Base-by-base conservation (phyloP, 1,140 invertebrate species). In the Wasmannia auropunctata region DNA sequence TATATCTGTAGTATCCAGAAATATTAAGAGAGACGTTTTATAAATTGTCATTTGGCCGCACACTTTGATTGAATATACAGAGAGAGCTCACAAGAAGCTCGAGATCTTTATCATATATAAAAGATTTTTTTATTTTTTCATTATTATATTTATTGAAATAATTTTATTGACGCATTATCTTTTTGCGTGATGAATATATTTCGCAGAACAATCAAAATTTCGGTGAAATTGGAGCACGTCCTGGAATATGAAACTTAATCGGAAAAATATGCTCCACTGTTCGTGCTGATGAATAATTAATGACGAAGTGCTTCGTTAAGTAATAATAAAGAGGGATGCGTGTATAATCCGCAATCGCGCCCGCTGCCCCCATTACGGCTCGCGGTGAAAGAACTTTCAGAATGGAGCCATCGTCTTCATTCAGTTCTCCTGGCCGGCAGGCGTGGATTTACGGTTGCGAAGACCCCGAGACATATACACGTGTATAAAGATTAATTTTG, bases 281-380 rank as follows among this genome's bases (percentile, higher is more conserved):
- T 79, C 16, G 51, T 31, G 65, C 25, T 58, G 54, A 72, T 83
- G 67, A 83, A 83, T 83, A 74, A 83, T 83, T 83, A 72, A 83
- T 83, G 40, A 25, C 14, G 19, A 28, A 83, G 46, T 83, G 79
- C 79, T 83, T 83, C 79, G 67, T 83, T 83, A 83, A 83, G 51
- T 46, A 83, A 83, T 83, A 83, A 83, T 83, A 83, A 83, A 83
- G 79, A 43, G 79, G 54, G 79, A 83, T 83, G 79, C 67, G 40
- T 74, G 51, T 83, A 83, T 51, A 58, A 74, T 46, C 54, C 67
- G 28, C 31, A 49, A 81, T 51, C 65, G 67, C 65, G 67, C 40
- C 51, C 51, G 79, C 8, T 72, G 67, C 4, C 79, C 79, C n/a
- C 79, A 83, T 74, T 83, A 74, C 51, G 46, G 67, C 40, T 54